These are phyloP conservation scores for Pollimyrus isidori DNA, from an alignment of 2,113 vertebrate genomes.

Conservation along the genomic window DNA sequence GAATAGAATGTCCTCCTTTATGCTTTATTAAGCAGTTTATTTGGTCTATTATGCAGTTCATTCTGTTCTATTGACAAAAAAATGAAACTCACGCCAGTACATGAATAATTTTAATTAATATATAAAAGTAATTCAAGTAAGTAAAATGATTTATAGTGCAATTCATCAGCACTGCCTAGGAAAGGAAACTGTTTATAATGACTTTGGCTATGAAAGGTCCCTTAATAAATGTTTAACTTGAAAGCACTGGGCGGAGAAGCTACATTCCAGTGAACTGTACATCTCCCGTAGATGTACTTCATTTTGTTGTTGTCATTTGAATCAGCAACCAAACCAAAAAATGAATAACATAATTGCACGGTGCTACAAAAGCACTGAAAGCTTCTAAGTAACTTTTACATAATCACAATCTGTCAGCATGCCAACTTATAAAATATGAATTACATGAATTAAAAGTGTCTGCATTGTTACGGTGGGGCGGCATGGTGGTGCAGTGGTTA, in stretches of 20 bases:
- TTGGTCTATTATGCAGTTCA: not conserved
- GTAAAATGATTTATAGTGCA: not conserved
- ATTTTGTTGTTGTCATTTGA: not conserved
- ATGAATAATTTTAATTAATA: not conserved
- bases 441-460: not conserved
- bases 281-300: not conserved
- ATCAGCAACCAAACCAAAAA: not conserved
- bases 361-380: not conserved
- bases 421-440: not conserved
- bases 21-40: not conserved
- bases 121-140: not conserved
- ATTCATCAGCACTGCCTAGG: not conserved
- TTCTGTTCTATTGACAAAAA: not conserved
- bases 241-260: not conserved
- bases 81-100: not conserved
- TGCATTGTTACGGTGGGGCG: not conserved
- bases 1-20: not conserved
- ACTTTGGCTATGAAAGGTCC: not conserved
- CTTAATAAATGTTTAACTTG: not conserved
- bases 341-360: not conserved
- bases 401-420: not conserved
- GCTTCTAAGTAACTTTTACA: not conserved
- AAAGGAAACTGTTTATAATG: not conserved
- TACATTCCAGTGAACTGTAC: not conserved
- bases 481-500: too few species aligned